phyloP scores from a whole-genome alignment of 2,113 vertebrate genomes.

The Uropsilus gracilis region DNA sequence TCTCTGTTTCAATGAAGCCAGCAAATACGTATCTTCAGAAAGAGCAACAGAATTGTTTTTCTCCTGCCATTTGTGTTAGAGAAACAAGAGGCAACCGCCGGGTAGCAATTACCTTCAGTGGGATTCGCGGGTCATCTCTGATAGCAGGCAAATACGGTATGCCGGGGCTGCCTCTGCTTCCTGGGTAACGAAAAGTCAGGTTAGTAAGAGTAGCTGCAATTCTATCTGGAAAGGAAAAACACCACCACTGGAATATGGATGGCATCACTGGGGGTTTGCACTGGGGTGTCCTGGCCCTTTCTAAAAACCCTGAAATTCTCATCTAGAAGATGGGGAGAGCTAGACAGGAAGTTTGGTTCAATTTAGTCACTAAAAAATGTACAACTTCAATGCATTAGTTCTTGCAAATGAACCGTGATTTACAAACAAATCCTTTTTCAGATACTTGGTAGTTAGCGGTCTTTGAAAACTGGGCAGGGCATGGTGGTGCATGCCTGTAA shows the following conservation, averaged over 20 bases:
- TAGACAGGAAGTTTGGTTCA: background rate
- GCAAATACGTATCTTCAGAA: background rate
- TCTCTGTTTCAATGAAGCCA: background rate
- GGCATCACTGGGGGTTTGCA: background rate
- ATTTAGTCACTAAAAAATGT: background rate
- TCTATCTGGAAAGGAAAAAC: background rate
- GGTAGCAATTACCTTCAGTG: background rate
- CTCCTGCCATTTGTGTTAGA: background rate
- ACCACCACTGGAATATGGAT: fast-evolving
- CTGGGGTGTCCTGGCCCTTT: background rate
- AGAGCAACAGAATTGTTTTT: background rate
- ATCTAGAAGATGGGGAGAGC: background rate
- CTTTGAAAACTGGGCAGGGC: conserved; percentile 24
- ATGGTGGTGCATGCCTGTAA: too few species aligned
- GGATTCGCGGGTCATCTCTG: background rate
- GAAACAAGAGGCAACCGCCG: conserved; percentile 18
- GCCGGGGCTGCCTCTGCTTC: background rate
- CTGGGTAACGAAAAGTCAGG: background rate
- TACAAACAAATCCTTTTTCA: background rate
- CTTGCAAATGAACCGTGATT: background rate
- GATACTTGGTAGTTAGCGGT: background rate
- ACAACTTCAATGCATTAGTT: background rate
- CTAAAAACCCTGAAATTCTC: background rate
- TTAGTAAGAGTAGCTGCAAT: background rate
- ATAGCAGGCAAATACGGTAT: background rate